Base-by-base conservation (phyloP, 2,888 invertebrate genomes). In the Heliconius cydno region DNA sequence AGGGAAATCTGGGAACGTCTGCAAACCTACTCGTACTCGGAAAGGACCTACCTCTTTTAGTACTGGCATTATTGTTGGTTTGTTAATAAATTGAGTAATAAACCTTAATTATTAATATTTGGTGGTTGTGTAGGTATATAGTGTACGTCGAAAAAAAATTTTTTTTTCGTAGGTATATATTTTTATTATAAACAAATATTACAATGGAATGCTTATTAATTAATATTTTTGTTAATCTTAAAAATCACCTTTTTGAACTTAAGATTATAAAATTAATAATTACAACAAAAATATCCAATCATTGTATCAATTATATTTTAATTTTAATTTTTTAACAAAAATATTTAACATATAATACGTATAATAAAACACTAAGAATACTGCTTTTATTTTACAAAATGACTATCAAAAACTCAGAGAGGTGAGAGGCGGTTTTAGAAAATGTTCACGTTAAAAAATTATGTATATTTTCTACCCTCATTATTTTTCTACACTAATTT, bases 1-100 rank as follows among this genome's bases (percentile, higher is more conserved):
- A 60, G 77, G 81, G 81, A 81, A 81, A 81, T 81, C 74, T 77
- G 28, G 57, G 41, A 46, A 57, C 25, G 67, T 78, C 41, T 76
- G 75, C 60, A 38, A 73, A 68, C 78, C 41, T 71, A 71, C 41
- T 70, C 41, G 7, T 71, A 71, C 41, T 70, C 41, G 7, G 25
- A 25, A 25, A 70, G n/a, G 67, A 68, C 52, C 52, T 52, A 19
- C 6, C 15, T 41, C 15, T 70, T 68, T 41, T 70, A 46, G 41
- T 70, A 25, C 70, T 70, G 25, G 41, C 19, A 34, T 68, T 25
- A 70, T 70, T 38, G 67, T 70, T 70, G 25, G 25, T 41, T 25
- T 41, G 68, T 34, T 41, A 7, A n/a, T 68, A 68, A 38, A 68
- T 68, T 6, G 65, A 65, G 15, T 28, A 28, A 15, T 25, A 65